These are phyloP conservation scores for Anguilla japonica DNA, from an alignment of 2,113 vertebrate genomes.

Conservation along the genomic window DNA sequence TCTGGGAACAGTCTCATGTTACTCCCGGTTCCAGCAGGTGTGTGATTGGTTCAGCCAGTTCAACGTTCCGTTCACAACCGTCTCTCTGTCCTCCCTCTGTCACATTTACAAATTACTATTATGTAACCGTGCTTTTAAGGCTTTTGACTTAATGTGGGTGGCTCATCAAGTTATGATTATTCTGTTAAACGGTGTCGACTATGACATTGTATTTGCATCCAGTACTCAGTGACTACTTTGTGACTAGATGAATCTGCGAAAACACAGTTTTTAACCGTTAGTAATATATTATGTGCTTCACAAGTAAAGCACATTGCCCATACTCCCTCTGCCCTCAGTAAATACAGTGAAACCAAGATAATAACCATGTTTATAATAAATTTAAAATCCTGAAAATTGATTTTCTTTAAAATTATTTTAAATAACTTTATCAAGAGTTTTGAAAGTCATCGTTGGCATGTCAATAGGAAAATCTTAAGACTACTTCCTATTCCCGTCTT, in stretches of 20 bases:
- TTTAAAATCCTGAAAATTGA: not conserved
- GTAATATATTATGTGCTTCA: not conserved
- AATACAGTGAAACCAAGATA: not conserved
- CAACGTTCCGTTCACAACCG: not conserved
- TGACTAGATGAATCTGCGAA: not conserved
- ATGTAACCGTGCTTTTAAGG: not conserved
- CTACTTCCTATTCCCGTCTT: not conserved
- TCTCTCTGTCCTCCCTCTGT: not conserved
- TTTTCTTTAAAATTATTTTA: not conserved
- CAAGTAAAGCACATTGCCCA: not conserved
- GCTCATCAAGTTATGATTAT: not conserved
- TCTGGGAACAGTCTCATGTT: slow-evolving; percentile 32
- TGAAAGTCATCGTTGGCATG: too few species aligned
- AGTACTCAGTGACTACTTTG: not conserved
- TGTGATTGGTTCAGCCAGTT: not conserved
- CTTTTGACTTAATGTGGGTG: not conserved
- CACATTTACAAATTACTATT: not conserved
- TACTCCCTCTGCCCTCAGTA: not conserved
- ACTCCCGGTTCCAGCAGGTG: slow-evolving; percentile 31
- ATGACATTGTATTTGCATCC: not conserved
- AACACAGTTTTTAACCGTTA: not conserved
- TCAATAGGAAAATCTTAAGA: not conserved
- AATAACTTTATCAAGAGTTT: not conserved
- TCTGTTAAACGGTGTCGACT: not conserved
- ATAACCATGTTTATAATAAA: too few species aligned